Base-by-base conservation (phyloP, 1,140 invertebrate genomes). In the Diabrotica undecimpunctata region DNA sequence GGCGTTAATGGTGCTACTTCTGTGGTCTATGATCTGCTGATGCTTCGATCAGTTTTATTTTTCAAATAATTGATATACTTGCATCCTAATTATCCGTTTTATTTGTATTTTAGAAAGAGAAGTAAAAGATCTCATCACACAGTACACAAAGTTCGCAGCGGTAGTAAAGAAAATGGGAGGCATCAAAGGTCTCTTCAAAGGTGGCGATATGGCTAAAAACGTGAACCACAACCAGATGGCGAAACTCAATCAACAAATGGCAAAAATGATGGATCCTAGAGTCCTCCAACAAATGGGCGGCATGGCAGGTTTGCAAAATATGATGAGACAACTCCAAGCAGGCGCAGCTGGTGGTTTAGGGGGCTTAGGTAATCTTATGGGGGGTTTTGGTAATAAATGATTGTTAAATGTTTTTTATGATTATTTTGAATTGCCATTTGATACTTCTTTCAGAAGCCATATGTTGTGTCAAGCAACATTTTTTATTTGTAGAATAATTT, bases 121-220 rank as follows among this genome's bases (percentile, higher is more conserved):
- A 83, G 98, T 99, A 0, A 96, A 97, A 83, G 97, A 99, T 76
- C 85, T 99, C 10, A 91, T 99, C 65, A 89, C 92, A 7, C 98
- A 99, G 78, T 99, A 99, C 79, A 99, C 96, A 41, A 99, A 99
- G 81, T 99, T 99, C 82, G 96, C 98, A 59, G 97, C 95, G 25
- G 96, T 99, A 66, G 97, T 99, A 0, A 99, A 99, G 80, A 99
- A 99, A 83, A 99, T 99, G 97, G 98, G 98, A 61, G 97, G 97
- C 58, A 99, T 99, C 59, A 99, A 99, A 78, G 97, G 97, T 39
- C 82, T 99, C 6, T 99, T 99, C 78, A 99, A 98, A 82, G 93
- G 95, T 54, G 97, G 96, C 52, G 97, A 99, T 78, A 97, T 99
- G 89, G 90, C 93, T 5, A 98, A 98, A 79, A 99, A 99, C 82